Evolutionary conservation across 2,888 invertebrate species (phyloP), one percentile per base, ranked within the genome.

Genomic region (Himalopsyche anomala): DNA sequence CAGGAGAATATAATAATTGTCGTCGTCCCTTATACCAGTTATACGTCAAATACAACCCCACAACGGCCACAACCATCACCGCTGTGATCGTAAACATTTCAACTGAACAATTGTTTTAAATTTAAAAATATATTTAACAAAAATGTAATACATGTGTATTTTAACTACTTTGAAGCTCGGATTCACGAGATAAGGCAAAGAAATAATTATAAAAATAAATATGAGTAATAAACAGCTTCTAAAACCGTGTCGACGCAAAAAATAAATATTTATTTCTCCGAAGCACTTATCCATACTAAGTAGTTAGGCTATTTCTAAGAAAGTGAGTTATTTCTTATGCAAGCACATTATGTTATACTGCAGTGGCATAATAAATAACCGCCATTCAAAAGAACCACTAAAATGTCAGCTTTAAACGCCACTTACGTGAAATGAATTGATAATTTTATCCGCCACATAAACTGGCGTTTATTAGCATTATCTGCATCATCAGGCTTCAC

Each of bases 321-420:
- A 62, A 62, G 62, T 62, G 62, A 62, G 62, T 28, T 19, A 62
- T 62, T 62, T 62, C 62, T 62, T 62, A 62, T 62, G 62, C 62
- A 62, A 62, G n/a, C 19, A 28, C 28, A 19, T 62, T 19, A 19
- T 62, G n/a, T 62, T 19, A 19, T 62, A 28, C 62, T n/a, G 28
- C 62, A n/a, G 62, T 62, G 62, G 62, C 62, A 62, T 62, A 28
- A 62, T 62, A 62, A 62, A 62, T 62, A 62, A 62, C 62, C 62
- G 28, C 62, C 62, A 62, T 62, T 62, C 62, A 19, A 62, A 28
- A 62, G n/a, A 19, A 28, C 19, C 62, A 62, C 62, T 62, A 62
- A 62, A 62, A 62, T 62, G 62, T 62, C 62, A 62, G 62, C 62
- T 62, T 62, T 62, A 62, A 62, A n/a, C 62, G 19, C 62, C 62